Percentiles rank a stretch among this genome's conserved stretches.
Conservation (phyloP, 2,888 invertebrate genomes). For the Drosophila atroscutellata region DNA sequence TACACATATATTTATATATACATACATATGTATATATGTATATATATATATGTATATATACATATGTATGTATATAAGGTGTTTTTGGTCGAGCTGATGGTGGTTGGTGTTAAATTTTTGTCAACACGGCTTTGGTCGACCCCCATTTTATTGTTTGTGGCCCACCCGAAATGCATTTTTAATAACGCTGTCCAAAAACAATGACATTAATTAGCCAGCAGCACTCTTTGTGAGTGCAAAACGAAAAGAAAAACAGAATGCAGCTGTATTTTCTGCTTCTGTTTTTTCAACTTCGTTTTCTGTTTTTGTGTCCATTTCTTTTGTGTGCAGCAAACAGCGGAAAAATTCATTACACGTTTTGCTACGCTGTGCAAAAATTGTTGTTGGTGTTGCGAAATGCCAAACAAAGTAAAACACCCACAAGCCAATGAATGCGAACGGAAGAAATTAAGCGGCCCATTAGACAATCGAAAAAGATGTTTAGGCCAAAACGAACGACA, state of each 20-base stretch:
- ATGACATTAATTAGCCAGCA: constrained; percentile 75
- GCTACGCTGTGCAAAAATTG: constrained; percentile 59
- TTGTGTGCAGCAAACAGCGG: constrained; percentile 68
- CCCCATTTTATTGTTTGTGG: constrained; percentile 16
- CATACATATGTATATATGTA: not conserved
- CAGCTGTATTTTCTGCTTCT: constrained; percentile 50
- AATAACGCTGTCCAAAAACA: constrained; percentile 73
- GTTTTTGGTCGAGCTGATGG: not conserved
- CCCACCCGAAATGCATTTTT: constrained; percentile 62
- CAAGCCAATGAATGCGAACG: constrained; percentile 27
- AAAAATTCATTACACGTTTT: constrained; percentile 78
- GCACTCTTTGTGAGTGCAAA: constrained; percentile 55
- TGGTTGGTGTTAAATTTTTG: constrained; percentile 27
- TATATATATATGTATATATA: not conserved
- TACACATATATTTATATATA: constrained; percentile 1
- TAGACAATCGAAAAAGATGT: constrained; percentile 20
- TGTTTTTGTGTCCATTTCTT: constrained; percentile 56
- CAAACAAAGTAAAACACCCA: constrained; percentile 14
- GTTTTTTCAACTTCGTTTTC: constrained; percentile 7
- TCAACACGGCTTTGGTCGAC: constrained; percentile 3
- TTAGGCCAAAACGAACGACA: not conserved
- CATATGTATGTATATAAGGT: not conserved
- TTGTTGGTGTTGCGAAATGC: constrained; percentile 44
- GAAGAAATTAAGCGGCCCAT: constrained; percentile 31
- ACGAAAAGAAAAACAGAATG: constrained; percentile 37